Evolutionary conservation across 2,113 vertebrate genomes (phyloP).

Genomic region (Himantopus leucocephalus): DNA sequence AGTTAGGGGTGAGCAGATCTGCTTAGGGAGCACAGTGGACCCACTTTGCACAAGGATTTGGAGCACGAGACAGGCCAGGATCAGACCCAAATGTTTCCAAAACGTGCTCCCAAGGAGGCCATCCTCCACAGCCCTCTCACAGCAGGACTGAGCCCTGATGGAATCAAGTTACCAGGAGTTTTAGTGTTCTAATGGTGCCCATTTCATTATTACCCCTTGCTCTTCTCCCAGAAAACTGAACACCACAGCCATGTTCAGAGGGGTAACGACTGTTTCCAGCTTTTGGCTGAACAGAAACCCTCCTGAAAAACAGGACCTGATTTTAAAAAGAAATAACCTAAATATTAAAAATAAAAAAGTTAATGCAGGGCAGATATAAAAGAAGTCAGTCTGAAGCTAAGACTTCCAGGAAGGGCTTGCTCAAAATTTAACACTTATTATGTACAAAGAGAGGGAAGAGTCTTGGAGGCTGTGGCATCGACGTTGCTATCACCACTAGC

Average conservation of each 20-base stretch:
- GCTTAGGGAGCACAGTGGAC: not conserved
- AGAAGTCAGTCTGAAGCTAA: not conserved
- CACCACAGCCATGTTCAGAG: not conserved
- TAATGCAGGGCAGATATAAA: not conserved
- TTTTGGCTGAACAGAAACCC: not conserved
- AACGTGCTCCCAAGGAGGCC: not conserved
- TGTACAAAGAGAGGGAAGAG: not conserved
- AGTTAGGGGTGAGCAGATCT: not conserved
- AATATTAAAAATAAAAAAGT: not conserved
- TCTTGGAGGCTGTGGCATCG: not conserved
- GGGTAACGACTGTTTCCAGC: not conserved
- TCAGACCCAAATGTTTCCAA: not conserved
- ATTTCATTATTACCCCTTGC: not conserved
- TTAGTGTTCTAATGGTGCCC: not conserved
- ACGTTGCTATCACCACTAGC: not conserved
- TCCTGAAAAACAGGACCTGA: not conserved
- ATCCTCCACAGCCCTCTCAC: not conserved
- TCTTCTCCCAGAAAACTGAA: not conserved
- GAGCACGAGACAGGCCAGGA: not conserved
- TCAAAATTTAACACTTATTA: not conserved
- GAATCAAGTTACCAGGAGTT: not conserved
- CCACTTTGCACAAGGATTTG: not conserved
- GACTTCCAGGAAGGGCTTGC: not conserved
- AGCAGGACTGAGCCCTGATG: not conserved
- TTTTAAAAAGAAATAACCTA: not conserved